These are phyloP conservation scores for Hylaeus anthracinus DNA, from an alignment of 1,140 invertebrate genomes.

Conservation along the genomic window DNA sequence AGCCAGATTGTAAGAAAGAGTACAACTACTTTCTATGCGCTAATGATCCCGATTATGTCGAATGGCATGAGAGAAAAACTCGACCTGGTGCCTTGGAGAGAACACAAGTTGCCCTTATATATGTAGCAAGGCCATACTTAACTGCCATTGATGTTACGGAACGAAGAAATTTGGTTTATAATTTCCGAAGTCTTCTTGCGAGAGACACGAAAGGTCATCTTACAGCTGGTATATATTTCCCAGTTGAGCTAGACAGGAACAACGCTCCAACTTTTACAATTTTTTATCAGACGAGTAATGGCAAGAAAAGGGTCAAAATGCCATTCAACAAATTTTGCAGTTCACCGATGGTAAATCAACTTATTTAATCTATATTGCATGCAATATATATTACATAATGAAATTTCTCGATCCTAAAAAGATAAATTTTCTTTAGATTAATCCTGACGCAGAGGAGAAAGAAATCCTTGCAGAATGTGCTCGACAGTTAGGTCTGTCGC, in stretches of 20 bases:
- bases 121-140: constrained; percentile 88
- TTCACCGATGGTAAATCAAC: constrained; percentile 82
- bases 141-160: constrained; percentile 93
- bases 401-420: not conserved
- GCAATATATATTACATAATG: too few relatives aligned
- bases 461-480: constrained; percentile 84
- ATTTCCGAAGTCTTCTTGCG: constrained; percentile 90
- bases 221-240: constrained; percentile 92
- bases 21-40: constrained; percentile 88
- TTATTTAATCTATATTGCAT: not conserved
- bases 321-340: constrained; percentile 86
- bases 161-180: constrained; percentile 93
- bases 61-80: constrained; percentile 90
- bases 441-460: constrained; percentile 82
- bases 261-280: constrained; percentile 86
- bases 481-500: constrained; percentile 85
- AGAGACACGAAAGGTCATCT: constrained; percentile 90
- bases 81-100: constrained; percentile 81
- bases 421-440: constrained; percentile 19
- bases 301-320: constrained; percentile 86
- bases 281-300: constrained; percentile 87
- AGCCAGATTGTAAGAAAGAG: constrained; percentile 87
- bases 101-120: constrained; percentile 85
- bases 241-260: constrained; percentile 82
- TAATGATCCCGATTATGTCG: constrained; percentile 87